These are phyloP conservation scores for Nothoprocta perdicaria DNA, from an alignment of 2,113 vertebrate genomes.

Conservation along the genomic window DNA sequence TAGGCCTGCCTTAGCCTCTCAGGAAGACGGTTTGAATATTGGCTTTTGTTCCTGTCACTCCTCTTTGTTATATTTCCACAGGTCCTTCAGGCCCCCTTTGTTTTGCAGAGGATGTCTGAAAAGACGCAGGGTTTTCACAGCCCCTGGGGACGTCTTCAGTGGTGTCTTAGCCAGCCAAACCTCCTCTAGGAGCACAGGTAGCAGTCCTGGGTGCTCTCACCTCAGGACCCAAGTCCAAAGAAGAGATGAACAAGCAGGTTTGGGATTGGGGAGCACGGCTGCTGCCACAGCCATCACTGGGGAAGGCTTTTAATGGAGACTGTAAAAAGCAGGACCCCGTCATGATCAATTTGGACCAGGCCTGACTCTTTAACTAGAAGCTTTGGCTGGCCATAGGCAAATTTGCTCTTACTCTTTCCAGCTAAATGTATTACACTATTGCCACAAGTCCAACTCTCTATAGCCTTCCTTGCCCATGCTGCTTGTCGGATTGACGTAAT, in stretches of 20 bases:
- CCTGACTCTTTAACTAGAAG: not conserved
- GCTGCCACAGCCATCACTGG: not conserved
- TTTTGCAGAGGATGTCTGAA: not conserved
- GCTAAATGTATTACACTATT: not conserved
- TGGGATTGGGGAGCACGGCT: not conserved
- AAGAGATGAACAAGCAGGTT: not conserved
- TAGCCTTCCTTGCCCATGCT: not conserved
- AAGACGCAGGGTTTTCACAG: not conserved
- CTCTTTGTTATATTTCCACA: not conserved
- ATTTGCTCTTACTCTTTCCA: not conserved
- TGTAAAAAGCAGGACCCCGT: not conserved
- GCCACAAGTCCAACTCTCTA: not conserved
- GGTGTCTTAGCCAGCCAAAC: not conserved
- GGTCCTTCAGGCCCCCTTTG: not conserved
- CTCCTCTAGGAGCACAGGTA: not conserved
- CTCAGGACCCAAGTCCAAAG: not conserved
- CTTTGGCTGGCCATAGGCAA: accelerated
- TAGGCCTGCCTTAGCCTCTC: not conserved
- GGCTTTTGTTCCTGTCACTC: not conserved
- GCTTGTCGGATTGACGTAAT: not conserved
- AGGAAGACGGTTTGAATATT: not conserved
- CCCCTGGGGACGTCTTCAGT: not conserved
- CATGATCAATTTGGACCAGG: not conserved
- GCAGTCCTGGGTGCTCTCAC: not conserved
- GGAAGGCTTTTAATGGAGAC: not conserved